phyloP scores from a whole-genome alignment of 2,888 invertebrate species.

The Fabriciana adippe region DNA sequence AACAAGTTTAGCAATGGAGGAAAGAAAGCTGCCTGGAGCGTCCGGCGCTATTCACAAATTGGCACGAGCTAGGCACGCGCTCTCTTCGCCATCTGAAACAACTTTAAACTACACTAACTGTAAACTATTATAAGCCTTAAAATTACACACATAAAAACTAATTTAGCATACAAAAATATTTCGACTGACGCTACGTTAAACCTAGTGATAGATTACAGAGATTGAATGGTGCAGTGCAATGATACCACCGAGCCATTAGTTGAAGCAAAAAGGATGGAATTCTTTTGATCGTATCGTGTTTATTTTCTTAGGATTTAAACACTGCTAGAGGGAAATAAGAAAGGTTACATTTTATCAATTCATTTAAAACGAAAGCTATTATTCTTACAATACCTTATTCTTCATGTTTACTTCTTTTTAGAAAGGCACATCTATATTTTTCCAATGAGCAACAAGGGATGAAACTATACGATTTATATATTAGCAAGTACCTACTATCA shows the following conservation, averaged over 20 bases:
- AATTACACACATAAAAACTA: conserved; percentile 7
- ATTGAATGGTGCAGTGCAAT: conserved; percentile 72
- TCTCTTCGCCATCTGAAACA: conserved; percentile 45
- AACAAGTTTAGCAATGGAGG: conserved; percentile 78
- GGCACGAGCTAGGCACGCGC: conserved; percentile 80
- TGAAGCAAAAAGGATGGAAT: conserved; percentile 66
- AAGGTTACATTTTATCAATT: conserved; percentile 36
- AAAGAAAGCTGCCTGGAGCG: conserved; percentile 78
- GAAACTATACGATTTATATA: neutral
- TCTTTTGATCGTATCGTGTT: conserved; percentile 58
- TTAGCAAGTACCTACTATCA: no score
- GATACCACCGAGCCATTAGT: conserved; percentile 70
- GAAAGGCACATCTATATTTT: neutral
- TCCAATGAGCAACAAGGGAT: neutral
- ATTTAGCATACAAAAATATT: conserved; percentile 32
- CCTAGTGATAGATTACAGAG: conserved; percentile 60
- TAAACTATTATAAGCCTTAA: conserved; percentile 45
- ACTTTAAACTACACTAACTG: conserved; percentile 41
- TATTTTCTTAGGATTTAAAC: conserved; percentile 39
- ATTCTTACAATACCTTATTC: conserved; percentile 14
- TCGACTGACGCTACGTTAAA: conserved; percentile 38
- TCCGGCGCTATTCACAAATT: conserved; percentile 80
- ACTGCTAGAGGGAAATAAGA: conserved; percentile 36
- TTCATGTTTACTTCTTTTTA: conserved; percentile 10
- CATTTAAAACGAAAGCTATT: conserved; percentile 29